Base-by-base conservation (phyloP, 2,888 invertebrate genomes). In the Eudemis profundana region DNA sequence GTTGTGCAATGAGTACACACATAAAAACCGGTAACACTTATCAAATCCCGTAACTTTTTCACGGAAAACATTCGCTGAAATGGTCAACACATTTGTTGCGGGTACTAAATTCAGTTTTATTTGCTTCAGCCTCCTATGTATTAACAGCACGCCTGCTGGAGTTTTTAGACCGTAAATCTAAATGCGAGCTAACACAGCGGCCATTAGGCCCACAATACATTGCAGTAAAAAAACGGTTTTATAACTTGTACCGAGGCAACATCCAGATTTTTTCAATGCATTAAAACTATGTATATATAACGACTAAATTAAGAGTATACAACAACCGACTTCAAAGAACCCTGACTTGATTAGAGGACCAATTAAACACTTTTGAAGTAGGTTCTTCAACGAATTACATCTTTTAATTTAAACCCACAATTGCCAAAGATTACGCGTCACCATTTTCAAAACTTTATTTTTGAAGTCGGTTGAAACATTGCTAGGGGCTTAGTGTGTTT, bases 31-130 rank as follows among this genome's bases (percentile, higher is more conserved):
- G 54, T 42, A 29, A 15, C 42, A 42, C 12, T 12, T 29, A 29
- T 27, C 15, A 56, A 56, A 46, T 10, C 33, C 10, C 57, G 33
- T 46, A 36, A 57, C 4, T 14, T 33, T 17, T 46, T 50, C 23
- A 33, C 23, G 29, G 10, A 63, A 57, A 57, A 44, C 40, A 57
- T 50, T 64, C 42, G 15, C 42, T 23, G 42, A 17, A 64, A 36
- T 50, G 50, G 49, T 64, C 50, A 57, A 33, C 63, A 33, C 57
- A 57, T 65, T 65, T 63, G 50, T 59, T 51, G 44, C 42, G 42
- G 57, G 51, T 47, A 51, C 23, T 59, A 64, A 59, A 51, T 50
- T 51, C 40, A 36, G 15, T 56, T 56, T 63, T 57, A 64, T 50
- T 57, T 50, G 38, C 40, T 40, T 27, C 53, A 8, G 42, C 15